Percentiles rank a stretch among this genome's conserved stretches.
These are phyloP conservation scores for Planococcus citri DNA, from an alignment of 1,140 invertebrate genomes.

Conservation along the genomic window DNA sequence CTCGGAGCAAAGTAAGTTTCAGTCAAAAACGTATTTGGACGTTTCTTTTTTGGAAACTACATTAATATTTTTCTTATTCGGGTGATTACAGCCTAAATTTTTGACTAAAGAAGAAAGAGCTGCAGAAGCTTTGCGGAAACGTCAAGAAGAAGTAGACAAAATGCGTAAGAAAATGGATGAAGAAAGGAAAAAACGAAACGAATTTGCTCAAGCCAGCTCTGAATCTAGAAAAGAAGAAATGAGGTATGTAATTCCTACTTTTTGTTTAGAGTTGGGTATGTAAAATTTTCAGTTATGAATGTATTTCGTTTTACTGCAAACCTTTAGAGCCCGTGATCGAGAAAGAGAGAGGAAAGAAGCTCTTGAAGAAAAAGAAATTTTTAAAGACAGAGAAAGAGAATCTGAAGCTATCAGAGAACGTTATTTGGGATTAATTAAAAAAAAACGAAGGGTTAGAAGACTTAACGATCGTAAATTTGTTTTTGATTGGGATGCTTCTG, in stretches of 20 bases:
- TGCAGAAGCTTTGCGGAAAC: constrained; percentile 69
- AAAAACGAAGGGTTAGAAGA: constrained; percentile 78
- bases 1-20: constrained; percentile 55
- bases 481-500: constrained; percentile 98
- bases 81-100: constrained; percentile 67
- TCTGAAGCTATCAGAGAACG: constrained; percentile 86
- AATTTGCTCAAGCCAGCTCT: constrained; percentile 43
- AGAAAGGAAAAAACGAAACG: constrained; percentile 47
- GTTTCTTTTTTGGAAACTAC: background rate
- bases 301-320: constrained; percentile 11
- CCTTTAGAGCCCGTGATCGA: constrained; percentile 29
- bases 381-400: constrained; percentile 81
- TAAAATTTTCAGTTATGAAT: background rate
- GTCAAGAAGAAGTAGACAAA: constrained; percentile 72
- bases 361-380: constrained; percentile 41
- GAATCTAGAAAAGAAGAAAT: constrained; percentile 28
- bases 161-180: constrained; percentile 54
- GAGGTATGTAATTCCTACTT: constrained; percentile 27
- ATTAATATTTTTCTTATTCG: background rate
- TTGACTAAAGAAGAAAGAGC: constrained; percentile 90
- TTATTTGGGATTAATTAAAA: constrained; percentile 89
- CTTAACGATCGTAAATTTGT: constrained; percentile 99
- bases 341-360: constrained; percentile 35
- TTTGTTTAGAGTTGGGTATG: constrained; percentile 9
- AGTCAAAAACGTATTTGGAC: background rate